phyloP scores from a whole-genome alignment of 2,113 vertebrate species.

The Lagopus leucura region DNA sequence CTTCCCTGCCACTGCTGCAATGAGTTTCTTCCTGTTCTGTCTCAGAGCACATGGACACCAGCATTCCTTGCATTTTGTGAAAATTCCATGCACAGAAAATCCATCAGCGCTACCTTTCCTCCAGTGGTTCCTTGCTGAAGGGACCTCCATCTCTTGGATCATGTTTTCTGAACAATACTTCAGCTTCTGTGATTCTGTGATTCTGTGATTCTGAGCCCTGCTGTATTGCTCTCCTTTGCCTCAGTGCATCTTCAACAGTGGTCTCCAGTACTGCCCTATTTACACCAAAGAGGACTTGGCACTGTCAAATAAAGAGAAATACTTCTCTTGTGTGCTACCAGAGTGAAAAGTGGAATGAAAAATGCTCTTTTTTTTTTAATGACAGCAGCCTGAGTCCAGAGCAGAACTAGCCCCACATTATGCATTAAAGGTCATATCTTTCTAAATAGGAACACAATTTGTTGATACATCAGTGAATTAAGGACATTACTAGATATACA shows the following conservation, averaged over 20 bases:
- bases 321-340: not conserved
- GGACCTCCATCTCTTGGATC: not conserved
- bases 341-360: not conserved
- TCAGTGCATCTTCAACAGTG: not conserved
- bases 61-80: not conserved
- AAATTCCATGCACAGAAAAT: rapidly evolving
- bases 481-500: not conserved
- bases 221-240: not conserved
- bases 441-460: not conserved
- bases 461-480: not conserved
- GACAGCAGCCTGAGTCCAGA: not conserved
- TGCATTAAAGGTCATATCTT: not conserved
- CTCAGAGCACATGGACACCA: not conserved
- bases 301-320: not conserved
- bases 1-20: not conserved
- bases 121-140: not conserved
- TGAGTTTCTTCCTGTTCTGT: not conserved
- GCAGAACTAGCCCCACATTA: not conserved
- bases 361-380: not conserved
- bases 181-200: too few species aligned
- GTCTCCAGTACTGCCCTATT: not conserved
- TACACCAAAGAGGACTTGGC: not conserved
- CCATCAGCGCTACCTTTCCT: not conserved
- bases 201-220: not conserved
- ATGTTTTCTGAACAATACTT: not conserved